A percentile compares a stretch with the other conserved stretches of the same genome.
phyloP scores from a whole-genome alignment of 2,797 vertebrate species.

The Stomatorhinus walkeri region DNA sequence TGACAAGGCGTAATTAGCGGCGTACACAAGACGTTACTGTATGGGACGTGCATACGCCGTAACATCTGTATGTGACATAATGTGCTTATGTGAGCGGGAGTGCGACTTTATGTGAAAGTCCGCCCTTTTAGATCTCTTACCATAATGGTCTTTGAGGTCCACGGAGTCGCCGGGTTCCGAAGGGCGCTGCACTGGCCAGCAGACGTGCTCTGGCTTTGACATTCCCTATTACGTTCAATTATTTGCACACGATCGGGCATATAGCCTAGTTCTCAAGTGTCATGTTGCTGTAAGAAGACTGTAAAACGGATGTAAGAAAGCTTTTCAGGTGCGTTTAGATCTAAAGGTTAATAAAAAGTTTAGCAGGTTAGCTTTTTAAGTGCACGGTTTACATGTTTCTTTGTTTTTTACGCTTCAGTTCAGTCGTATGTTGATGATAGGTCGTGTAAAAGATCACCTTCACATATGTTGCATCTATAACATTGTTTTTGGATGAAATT shows the following conservation, averaged over 20 bases:
- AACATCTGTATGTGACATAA: not conserved
- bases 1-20: not conserved
- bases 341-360: conserved; percentile 2
- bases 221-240: not conserved
- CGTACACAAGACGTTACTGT: not conserved
- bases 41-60: not conserved
- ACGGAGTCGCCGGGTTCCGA: not conserved
- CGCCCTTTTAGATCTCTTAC: not conserved
- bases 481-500: not conserved
- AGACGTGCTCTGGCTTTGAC: not conserved
- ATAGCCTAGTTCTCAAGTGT: not conserved
- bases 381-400: not conserved
- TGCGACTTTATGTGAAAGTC: not conserved
- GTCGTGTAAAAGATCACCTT: not conserved
- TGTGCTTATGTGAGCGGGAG: not conserved
- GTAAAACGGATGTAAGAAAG: not conserved
- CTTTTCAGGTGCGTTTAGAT: not conserved
- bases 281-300: not conserved
- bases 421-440: not conserved
- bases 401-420: not conserved
- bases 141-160: not conserved
- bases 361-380: not conserved
- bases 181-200: not conserved
- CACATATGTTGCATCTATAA: not conserved
- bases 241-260: not conserved